Evolutionary conservation across 2,888 invertebrate genomes (phyloP), one percentile per base, ranked within the genome.

Genomic region (Frankliniella intonsa): DNA sequence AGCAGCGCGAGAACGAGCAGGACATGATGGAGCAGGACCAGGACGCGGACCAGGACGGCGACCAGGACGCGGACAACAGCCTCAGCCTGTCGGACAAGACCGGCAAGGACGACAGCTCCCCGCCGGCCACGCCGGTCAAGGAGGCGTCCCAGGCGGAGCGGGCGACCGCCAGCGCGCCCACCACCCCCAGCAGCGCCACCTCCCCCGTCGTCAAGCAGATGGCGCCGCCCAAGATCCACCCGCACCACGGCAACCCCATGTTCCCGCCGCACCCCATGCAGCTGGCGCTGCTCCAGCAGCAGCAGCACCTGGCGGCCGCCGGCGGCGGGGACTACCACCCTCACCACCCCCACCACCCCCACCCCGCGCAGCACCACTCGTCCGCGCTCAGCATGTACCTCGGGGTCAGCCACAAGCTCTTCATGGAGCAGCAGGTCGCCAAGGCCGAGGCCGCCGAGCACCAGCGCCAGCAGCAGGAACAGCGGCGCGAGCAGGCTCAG

Each of bases 401-500:
- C 84, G 93, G 94, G 85, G 92, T 93, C 80, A 92, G 92, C 86
- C 94, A 95, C 86, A 94, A 94, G 86, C 89, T 95, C 86, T 92
- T 95, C 86, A 89, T 94, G 88, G 94, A 95, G 88, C 93, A 94
- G 87, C 94, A 94, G 87, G 94, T 93, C 38, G 90, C 94, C 84
- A 90, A 93, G 88, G 93, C 92, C 38, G 91, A 92, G 85, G 91
- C 93, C 88, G 88, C 88, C 89, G 83, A 90, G 84, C 90, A 90
- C 84, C 90, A 89, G 85, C 88, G 91, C 65, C 91, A 90, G 80
- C 91, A 90, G 80, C 89, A 89, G 51, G 89, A 88, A 10, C 88
- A 88, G 80, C 88, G 87, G 55, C 88, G 88, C 65, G 88, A 87
- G 83, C 89, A 89, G 83, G 90, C 90, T 83, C 89, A 89, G 83